These are phyloP conservation scores for Rosalia funebris DNA, from an alignment of 2,888 invertebrate species.

Conservation along the genomic window DNA sequence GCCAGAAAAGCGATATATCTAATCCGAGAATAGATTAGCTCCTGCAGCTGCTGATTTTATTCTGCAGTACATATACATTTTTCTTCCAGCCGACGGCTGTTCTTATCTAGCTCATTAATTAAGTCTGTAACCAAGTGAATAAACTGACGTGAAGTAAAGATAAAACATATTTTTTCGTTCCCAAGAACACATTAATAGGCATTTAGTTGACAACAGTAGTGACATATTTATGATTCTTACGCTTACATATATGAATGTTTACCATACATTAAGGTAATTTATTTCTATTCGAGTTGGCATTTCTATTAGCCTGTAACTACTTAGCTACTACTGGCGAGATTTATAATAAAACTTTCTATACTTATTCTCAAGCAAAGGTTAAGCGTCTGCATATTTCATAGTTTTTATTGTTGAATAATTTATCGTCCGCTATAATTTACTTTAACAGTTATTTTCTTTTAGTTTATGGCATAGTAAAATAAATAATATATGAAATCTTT, in stretches of 20 bases:
- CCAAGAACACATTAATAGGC: constrained; percentile 65
- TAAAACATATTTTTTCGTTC: constrained; percentile 56
- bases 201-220: constrained; percentile 65
- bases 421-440: constrained; percentile 51
- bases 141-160: constrained; percentile 51
- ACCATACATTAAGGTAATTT: constrained; percentile 66
- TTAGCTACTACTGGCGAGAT: constrained; percentile 59
- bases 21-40: constrained; percentile 59
- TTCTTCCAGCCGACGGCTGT: constrained; percentile 44
- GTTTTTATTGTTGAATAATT: constrained; percentile 55
- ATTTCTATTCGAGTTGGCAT: constrained; percentile 64
- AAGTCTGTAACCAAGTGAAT: constrained; percentile 24
- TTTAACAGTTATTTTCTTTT: constrained; percentile 51
- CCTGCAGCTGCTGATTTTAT: constrained; percentile 57
- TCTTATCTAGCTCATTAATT: constrained; percentile 38
- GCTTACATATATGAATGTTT: constrained; percentile 65
- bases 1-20: constrained; percentile 57
- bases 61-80: constrained; percentile 41
- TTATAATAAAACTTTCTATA: constrained; percentile 59
- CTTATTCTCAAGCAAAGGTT: constrained; percentile 58
- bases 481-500: constrained; percentile 18
- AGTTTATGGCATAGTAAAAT: constrained; percentile 43
- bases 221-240: constrained; percentile 65
- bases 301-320: constrained; percentile 65
- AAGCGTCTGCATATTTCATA: constrained; percentile 56